These are phyloP conservation scores for Upupa epops DNA, from an alignment of 2,113 vertebrate genomes.

Conservation along the genomic window DNA sequence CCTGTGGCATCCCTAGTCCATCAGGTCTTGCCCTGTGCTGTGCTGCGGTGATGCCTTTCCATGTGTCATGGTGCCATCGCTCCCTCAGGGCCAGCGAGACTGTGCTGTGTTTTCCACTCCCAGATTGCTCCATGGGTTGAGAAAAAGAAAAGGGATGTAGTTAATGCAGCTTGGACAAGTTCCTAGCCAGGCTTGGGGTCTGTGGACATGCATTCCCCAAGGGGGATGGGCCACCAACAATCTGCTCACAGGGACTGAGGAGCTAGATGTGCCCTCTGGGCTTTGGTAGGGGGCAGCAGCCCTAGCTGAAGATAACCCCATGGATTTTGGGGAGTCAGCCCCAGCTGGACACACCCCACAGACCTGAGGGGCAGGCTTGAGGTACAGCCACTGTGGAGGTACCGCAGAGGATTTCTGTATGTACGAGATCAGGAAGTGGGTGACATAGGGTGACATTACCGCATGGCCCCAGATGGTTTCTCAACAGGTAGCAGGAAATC, in stretches of 20 bases:
- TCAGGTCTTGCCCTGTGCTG: fast-evolving
- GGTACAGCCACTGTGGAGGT: background rate
- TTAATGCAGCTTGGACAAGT: background rate
- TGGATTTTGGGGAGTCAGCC: background rate
- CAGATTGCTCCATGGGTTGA: background rate
- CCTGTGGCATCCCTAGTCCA: background rate
- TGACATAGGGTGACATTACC: background rate
- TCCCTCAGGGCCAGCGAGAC: fast-evolving
- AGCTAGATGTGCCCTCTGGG: background rate
- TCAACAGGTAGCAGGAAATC: slow-evolving; percentile 46
- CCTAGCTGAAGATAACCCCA: background rate
- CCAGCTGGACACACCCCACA: background rate
- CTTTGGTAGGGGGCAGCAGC: background rate
- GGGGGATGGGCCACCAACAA: fast-evolving
- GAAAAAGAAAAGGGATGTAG: background rate
- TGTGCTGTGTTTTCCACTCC: background rate
- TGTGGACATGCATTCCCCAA: fast-evolving
- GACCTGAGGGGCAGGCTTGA: fast-evolving
- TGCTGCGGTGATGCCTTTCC: background rate
- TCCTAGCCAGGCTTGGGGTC: background rate
- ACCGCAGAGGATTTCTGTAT: fast-evolving
- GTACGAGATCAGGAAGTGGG: background rate
- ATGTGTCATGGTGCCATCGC: fast-evolving
- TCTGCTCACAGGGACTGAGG: background rate
- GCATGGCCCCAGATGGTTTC: background rate